Conservation (phyloP, 92 coral and sea anemone genomes). For the Bergia sp. region DNA sequence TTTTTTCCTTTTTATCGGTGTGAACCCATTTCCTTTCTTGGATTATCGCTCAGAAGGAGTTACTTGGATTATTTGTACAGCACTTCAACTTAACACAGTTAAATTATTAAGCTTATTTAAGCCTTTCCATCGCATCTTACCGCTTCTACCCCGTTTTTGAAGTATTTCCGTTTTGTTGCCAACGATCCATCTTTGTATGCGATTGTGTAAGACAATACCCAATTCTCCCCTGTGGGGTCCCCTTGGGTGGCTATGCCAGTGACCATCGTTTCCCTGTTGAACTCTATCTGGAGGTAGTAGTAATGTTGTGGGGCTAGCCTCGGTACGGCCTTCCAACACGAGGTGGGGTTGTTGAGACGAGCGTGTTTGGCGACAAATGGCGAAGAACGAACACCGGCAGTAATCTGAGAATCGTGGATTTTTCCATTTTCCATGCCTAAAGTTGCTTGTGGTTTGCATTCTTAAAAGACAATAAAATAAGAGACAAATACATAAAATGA, state of each 20-base stretch:
- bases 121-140: not conserved
- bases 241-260: constrained; percentile 29
- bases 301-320: not conserved
- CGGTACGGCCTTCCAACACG: constrained; percentile 26
- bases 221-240: constrained; percentile 35
- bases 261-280: not conserved
- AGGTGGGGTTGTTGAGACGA: constrained; percentile 28
- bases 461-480: not conserved
- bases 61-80: no score
- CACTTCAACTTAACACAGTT: not conserved
- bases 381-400: not conserved
- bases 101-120: not conserved
- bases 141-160: not conserved
- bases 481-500: not conserved
- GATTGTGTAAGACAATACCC: constrained; percentile 17
- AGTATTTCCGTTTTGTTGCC: not conserved
- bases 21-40: no score
- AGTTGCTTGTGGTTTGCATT: constrained; percentile 7
- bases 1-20: no score
- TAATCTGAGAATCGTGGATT: constrained; percentile 22
- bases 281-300: constrained; percentile 17
- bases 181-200: not conserved
- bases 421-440: constrained; percentile 36
- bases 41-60: no score
- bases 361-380: constrained; percentile 10